Evolutionary conservation across 92 coral and sea anemone species (phyloP).

Genomic region (Blastomussa wellsi): DNA sequence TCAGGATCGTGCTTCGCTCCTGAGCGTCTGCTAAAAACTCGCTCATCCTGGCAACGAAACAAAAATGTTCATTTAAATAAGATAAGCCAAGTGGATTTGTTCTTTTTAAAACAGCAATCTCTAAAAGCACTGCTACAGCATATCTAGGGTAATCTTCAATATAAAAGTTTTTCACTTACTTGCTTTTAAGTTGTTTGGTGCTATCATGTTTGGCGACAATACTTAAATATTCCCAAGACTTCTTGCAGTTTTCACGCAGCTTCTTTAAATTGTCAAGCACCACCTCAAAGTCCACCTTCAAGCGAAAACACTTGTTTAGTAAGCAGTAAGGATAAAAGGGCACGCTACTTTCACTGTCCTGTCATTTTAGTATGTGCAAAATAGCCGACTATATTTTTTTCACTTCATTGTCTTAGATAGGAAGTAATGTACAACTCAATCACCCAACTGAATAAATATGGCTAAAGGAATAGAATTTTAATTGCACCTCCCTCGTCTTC

Average conservation of each 20-base stretch:
- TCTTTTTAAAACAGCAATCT: neutral
- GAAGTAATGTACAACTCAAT: too few relatives aligned
- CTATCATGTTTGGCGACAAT: slow-evolving; percentile 97
- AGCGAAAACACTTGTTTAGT: neutral
- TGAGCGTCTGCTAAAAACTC: slow-evolving; percentile 97
- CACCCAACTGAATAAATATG: too few relatives aligned
- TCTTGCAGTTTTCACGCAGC: slow-evolving; percentile 93
- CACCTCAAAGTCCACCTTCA: slow-evolving; percentile 93
- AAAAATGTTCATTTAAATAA: neutral
- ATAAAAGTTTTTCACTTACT: slow-evolving; percentile 49
- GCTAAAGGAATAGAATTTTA: too few relatives aligned
- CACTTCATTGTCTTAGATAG: too few relatives aligned
- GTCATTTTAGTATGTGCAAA: too few relatives aligned
- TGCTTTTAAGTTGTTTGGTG: slow-evolving; percentile 92
- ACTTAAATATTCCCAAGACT: slow-evolving; percentile 96
- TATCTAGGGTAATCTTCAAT: neutral
- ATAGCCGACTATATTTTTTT: too few relatives aligned
- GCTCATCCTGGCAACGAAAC: slow-evolving; percentile 67
- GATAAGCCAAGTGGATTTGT: neutral
- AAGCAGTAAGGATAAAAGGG: too few relatives aligned
- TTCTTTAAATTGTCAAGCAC: slow-evolving; percentile 87
- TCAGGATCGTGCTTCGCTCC: slow-evolving; percentile 94
- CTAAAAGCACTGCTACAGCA: neutral
- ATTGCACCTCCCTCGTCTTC: too few relatives aligned
- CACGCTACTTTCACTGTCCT: neutral